Evolutionary conservation across 2,888 invertebrate species (phyloP).

Genomic region (Scaptomyza tumidula): DNA sequence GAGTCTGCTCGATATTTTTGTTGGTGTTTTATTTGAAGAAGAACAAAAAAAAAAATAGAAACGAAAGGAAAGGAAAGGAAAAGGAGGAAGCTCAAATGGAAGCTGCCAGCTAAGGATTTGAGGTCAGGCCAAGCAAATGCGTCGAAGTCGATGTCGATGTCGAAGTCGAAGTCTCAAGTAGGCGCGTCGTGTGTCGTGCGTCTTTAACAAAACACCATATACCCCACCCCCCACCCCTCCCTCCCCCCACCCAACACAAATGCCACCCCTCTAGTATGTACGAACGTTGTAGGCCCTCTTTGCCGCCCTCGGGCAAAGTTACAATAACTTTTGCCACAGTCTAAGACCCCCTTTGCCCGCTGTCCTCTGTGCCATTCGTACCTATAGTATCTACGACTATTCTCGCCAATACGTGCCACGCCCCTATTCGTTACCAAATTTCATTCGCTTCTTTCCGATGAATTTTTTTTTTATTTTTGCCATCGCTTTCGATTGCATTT

Average conservation of each 20-base stretch:
- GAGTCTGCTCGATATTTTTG: slow-evolving; percentile 30
- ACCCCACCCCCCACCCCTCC: no score
- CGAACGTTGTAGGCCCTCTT: slow-evolving; percentile 9
- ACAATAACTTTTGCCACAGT: slow-evolving; percentile 78
- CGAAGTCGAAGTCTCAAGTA: slow-evolving; percentile 38
- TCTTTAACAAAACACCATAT: no score
- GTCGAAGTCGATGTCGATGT: slow-evolving; percentile 27
- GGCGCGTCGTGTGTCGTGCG: no score
- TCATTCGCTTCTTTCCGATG: slow-evolving; percentile 7
- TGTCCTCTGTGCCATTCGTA: slow-evolving; percentile 6
- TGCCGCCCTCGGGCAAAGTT: slow-evolving; percentile 68
- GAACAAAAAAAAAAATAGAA: not conserved
- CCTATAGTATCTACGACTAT: slow-evolving; percentile 18
- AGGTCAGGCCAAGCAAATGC: slow-evolving; percentile 68
- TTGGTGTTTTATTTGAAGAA: no score
- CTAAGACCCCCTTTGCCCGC: slow-evolving; percentile 48
- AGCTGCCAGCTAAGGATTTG: slow-evolving; percentile 52
- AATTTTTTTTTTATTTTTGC: slow-evolving; percentile 39
- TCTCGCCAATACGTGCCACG: no score
- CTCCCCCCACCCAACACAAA: no score
- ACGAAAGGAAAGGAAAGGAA: not conserved
- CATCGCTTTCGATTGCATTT: slow-evolving; percentile 76
- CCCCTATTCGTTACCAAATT: slow-evolving; percentile 2
- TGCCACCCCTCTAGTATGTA: no score
- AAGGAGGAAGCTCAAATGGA: slow-evolving; percentile 10